A percentile compares a stretch with the other conserved stretches of the same genome.
Evolutionary conservation across 1,140 invertebrate genomes (phyloP).

Genomic region (Diabrotica virgifera): DNA sequence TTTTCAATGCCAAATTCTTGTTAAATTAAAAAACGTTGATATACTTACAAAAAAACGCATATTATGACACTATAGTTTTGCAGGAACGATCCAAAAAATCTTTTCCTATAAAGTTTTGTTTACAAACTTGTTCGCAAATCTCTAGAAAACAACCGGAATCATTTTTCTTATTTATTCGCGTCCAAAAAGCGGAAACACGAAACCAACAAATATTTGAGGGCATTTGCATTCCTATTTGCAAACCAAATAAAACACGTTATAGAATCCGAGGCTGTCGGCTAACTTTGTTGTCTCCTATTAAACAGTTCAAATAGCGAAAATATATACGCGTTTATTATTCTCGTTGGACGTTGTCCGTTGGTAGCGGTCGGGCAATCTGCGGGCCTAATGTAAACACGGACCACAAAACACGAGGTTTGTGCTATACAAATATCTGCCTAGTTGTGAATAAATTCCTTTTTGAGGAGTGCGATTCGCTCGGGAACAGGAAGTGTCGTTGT

Average conservation of each 20-base stretch:
- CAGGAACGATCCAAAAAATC: too few species aligned
- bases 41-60: too few species aligned
- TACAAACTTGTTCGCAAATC: too few species aligned
- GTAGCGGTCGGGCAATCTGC: background rate
- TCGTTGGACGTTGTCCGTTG: background rate
- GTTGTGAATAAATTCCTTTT: conserved; percentile 1
- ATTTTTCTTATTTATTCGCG: too few species aligned
- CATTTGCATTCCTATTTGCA: background rate
- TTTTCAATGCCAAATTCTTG: too few species aligned
- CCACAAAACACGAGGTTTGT: background rate
- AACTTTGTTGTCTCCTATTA: conserved; percentile 1
- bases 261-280: background rate
- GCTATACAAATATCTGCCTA: background rate
- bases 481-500: too few species aligned
- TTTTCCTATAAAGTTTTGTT: too few species aligned
- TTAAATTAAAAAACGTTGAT: too few species aligned
- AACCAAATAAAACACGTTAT: background rate
- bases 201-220: too few species aligned
- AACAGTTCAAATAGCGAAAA: conserved; percentile 2
- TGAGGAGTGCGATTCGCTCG: conserved; percentile 10
- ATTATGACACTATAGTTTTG: too few species aligned
- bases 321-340: background rate
- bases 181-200: too few species aligned
- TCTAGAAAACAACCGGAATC: too few species aligned
- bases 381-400: background rate